Conservation (phyloP, 2,888 invertebrate species). For the Liodrosophila aerea region DNA sequence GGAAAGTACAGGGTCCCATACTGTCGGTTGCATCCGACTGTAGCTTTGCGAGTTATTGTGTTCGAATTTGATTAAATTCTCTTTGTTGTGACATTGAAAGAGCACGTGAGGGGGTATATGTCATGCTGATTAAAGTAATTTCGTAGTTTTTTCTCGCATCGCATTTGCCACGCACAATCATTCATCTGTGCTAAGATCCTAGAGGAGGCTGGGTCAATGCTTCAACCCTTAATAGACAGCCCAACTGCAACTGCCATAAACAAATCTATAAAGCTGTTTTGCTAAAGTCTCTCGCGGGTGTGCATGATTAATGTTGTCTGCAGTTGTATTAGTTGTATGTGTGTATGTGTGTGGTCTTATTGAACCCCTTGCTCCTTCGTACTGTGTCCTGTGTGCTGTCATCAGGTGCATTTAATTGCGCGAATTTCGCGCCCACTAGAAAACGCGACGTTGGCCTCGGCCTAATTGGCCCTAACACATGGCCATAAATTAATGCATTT, state of each 20-base stretch:
- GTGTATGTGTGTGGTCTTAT: constrained; percentile 25
- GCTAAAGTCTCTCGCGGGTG: constrained; percentile 29
- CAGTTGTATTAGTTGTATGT: constrained; percentile 30
- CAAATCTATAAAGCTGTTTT: constrained; percentile 49
- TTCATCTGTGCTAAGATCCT: neutral
- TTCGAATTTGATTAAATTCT: no score
- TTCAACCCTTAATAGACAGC: constrained; percentile 56
- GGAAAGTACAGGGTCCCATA: no score
- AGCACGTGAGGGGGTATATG: no score
- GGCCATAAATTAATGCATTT: constrained; percentile 79
- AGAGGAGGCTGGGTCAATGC: constrained; percentile 1
- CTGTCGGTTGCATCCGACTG: no score
- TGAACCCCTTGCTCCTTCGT: neutral
- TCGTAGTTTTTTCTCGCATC: neutral
- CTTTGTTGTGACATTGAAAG: no score
- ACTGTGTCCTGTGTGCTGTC: constrained; percentile 44
- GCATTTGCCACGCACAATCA: neutral
- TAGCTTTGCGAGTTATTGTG: no score
- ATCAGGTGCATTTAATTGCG: constrained; percentile 81
- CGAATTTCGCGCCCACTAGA: constrained; percentile 73
- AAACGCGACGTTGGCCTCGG: constrained; percentile 44
- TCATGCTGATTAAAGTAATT: neutral
- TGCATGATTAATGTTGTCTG: constrained; percentile 65
- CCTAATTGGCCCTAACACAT: constrained; percentile 74
- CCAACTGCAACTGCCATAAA: constrained; percentile 50